Evolutionary conservation across 2,888 invertebrate genomes (phyloP), one percentile per base, ranked within the genome.

Genomic region (Brachycybe producta): DNA sequence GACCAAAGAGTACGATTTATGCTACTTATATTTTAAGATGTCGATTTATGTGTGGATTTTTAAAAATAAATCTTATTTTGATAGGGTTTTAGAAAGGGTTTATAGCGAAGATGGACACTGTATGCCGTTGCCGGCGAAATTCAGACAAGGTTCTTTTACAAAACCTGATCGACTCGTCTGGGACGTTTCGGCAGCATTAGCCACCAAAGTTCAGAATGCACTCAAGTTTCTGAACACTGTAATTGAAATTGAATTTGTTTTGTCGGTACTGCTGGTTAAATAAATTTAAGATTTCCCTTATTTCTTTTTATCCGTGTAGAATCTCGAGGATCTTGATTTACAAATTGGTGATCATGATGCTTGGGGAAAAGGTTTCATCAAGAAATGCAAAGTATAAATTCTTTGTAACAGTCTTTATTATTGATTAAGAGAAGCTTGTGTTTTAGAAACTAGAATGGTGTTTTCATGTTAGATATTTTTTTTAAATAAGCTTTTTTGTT

Each of bases 311-410:
- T 38, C n/a, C 19, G 5, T 41, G 13, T 32, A 70, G 70, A 66
- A 65, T 52, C 65, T 65, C 51, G 62, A 64, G 30, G 70, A 72
- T 56, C 57, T 71, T 41, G 70, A 71, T 55, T 61, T 70, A 23
- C 58, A 60, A 53, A 62, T 71, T 13, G 57, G 60, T 27, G 70
- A 70, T 52, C 68, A 67, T 55, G 56, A 58, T 23, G 57, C 59
- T 13, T 72, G 67, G 64, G 71, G 71, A 1, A 72, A 71, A 60
- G 70, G 70, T 17, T 62, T 67, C 50, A 70, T 72, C 26, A 72
- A 72, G 56, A 65, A 62, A 35, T 69, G 68, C 57, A 66, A 67
- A 60, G 67, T 70, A 49, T n/a, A n/a, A n/a, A n/a, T n/a, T 42
- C 48, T 53, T 51, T 52, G 5, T 19, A 1, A 38, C 8, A 36